A percentile compares a stretch with the other conserved stretches of the same genome.
Conservation (phyloP, 2,113 vertebrate species). For the Phrynosoma platyrhinos region DNA sequence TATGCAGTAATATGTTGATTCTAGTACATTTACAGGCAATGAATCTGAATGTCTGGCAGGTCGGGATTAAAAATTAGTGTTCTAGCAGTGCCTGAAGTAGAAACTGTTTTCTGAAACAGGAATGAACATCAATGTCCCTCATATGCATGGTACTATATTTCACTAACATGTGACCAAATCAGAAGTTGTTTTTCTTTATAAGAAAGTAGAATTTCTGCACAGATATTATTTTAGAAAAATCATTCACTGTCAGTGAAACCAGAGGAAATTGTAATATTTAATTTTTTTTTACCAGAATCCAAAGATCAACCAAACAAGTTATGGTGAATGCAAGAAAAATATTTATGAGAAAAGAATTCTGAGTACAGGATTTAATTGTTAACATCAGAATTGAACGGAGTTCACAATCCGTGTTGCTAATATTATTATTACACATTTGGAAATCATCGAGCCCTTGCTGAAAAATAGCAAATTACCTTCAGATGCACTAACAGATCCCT, state of each 20-base stretch:
- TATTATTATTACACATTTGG: background rate
- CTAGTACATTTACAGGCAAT: constrained; percentile 37
- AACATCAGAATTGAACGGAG: no score
- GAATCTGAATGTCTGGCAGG: constrained; percentile 53
- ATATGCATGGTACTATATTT: background rate
- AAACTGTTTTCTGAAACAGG: constrained; percentile 31
- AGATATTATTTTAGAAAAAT: background rate
- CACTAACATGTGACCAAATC: background rate
- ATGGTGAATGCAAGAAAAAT: background rate
- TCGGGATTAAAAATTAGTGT: constrained; percentile 61
- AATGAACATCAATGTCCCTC: background rate
- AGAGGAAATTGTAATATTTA: background rate
- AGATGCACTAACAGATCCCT: background rate
- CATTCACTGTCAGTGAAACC: background rate
- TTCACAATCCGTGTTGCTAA: background rate
- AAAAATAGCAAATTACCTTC: background rate
- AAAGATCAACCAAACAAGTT: background rate
- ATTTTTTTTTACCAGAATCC: background rate
- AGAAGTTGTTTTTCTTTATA: background rate
- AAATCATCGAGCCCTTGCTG: background rate
- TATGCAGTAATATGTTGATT: constrained; percentile 60
- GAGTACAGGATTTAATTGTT: background rate
- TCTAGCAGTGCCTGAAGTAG: constrained; percentile 45
- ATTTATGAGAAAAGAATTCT: background rate
- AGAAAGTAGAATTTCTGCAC: background rate